phyloP scores from a whole-genome alignment of 2,113 vertebrate species.

The Dolichotis patagonum region DNA sequence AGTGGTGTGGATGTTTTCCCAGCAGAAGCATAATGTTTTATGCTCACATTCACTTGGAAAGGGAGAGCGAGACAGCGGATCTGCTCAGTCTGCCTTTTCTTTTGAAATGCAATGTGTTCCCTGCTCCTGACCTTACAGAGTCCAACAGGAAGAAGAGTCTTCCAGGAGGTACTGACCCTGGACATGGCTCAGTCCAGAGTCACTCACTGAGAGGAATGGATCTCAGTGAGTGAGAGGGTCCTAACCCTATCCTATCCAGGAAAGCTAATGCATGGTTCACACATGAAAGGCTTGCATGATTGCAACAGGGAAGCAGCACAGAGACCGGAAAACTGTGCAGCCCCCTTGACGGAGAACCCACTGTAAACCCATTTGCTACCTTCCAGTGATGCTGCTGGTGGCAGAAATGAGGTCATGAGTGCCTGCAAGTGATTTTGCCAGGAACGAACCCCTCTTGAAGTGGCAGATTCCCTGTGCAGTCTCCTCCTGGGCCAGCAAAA shows the following conservation, averaged over 20 bases:
- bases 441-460: not conserved
- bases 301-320: not conserved
- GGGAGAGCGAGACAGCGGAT: not conserved
- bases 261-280: not conserved
- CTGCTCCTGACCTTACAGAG: not conserved
- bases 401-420: conserved; percentile 34
- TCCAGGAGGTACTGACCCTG: not conserved
- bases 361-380: not conserved
- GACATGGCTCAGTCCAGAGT: too few relatives aligned
- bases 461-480: not conserved
- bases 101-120: not conserved
- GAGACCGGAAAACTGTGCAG: not conserved
- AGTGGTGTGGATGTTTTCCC: not conserved
- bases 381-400: conserved; percentile 14
- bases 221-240: not conserved
- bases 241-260: not conserved
- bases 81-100: not conserved
- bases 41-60: not conserved
- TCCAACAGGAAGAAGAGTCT: not conserved
- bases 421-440: conserved; percentile 49
- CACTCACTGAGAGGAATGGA: not conserved
- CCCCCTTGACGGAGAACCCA: not conserved
- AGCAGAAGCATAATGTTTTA: not conserved
- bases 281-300: not conserved
- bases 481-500: not conserved